A percentile compares a stretch with the other conserved stretches of the same genome.
phyloP scores from a whole-genome alignment of 2,113 vertebrate genomes.

The Crotophaga sulcirostris region DNA sequence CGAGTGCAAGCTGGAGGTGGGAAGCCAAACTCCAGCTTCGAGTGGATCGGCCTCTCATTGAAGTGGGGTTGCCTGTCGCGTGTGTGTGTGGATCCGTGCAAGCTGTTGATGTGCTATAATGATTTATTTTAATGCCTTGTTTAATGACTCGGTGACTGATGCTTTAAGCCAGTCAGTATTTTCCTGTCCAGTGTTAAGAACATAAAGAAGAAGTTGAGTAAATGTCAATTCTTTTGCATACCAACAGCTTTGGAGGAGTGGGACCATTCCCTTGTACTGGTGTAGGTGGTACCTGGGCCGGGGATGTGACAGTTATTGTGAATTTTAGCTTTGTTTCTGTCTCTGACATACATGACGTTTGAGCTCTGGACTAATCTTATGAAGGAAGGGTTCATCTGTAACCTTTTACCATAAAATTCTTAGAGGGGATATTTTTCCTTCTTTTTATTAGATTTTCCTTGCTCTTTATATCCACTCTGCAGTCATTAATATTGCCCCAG shows the following conservation, averaged over 20 bases:
- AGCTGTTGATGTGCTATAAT: background rate
- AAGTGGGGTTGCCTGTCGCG: fast-evolving
- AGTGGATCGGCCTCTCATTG: background rate
- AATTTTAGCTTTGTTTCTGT: background rate
- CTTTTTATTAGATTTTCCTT: background rate
- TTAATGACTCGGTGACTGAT: background rate
- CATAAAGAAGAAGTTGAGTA: background rate
- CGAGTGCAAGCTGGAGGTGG: background rate
- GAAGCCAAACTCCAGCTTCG: background rate
- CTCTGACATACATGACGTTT: background rate
- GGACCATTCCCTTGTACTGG: fast-evolving
- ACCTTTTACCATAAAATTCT: background rate
- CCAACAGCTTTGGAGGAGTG: background rate
- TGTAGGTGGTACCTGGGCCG: background rate
- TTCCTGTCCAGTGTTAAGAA: background rate
- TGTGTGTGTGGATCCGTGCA: background rate
- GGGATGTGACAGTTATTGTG: fast-evolving
- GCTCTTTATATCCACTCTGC: background rate
- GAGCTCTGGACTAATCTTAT: background rate
- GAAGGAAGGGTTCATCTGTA: background rate
- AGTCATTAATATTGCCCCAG: background rate
- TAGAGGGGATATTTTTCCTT: background rate
- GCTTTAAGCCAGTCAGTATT: background rate
- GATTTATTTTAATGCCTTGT: background rate
- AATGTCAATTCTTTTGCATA: background rate